phyloP scores from a whole-genome alignment of 2,113 vertebrate species.

The Notarius quadriscutis region DNA sequence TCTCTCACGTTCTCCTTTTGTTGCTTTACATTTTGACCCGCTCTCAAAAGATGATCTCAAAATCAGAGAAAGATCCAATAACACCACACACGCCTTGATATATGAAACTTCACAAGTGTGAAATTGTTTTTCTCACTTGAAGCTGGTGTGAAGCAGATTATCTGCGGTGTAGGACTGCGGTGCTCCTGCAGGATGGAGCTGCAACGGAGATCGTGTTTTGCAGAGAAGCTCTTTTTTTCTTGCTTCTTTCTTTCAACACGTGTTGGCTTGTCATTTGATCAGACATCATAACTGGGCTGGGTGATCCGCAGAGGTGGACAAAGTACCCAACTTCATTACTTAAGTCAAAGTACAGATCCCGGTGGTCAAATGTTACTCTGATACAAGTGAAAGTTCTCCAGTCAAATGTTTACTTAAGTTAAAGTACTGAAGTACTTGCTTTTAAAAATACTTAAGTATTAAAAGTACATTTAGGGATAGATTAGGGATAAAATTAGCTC shows the following conservation, averaged over 20 bases:
- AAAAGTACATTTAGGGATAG: too few species aligned
- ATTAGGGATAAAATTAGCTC: too few species aligned
- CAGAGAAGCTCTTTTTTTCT: not conserved
- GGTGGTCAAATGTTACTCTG: too few species aligned
- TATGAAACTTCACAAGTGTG: slow-evolving; percentile 12
- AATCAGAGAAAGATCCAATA: slow-evolving; percentile 5
- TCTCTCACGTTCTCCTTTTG: not conserved
- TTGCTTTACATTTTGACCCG: not conserved
- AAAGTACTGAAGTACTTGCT: too few species aligned
- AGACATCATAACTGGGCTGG: not conserved
- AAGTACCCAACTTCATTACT: too few species aligned
- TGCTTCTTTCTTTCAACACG: not conserved
- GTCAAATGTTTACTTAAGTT: too few species aligned
- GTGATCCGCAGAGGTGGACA: not conserved
- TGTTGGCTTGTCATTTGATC: not conserved
- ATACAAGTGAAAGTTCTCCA: too few species aligned
- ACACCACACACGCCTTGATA: not conserved
- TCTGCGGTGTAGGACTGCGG: not conserved
- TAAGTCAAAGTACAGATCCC: too few species aligned
- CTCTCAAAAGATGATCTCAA: not conserved
- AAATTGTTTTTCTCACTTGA: not conserved
- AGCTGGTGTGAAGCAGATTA: not conserved
- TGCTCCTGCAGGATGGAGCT: not conserved
- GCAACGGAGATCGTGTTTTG: not conserved
- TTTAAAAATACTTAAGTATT: too few species aligned